These are phyloP conservation scores for Aptenodytes patagonicus DNA, from an alignment of 2,113 vertebrate genomes.

Conservation along the genomic window DNA sequence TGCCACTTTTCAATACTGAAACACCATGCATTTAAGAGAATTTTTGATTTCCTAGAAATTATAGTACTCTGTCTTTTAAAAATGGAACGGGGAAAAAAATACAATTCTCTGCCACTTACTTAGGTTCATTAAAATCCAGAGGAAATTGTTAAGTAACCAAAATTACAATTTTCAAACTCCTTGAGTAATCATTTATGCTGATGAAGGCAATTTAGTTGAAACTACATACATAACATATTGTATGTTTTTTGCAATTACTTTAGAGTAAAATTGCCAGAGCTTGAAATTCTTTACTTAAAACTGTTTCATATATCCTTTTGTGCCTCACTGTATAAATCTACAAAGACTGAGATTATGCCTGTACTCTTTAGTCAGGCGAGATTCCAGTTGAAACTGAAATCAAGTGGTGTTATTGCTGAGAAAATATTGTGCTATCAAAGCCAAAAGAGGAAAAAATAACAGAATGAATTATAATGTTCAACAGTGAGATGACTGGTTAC, in stretches of 20 bases:
- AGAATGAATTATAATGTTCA: neutral
- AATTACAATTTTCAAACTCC: neutral
- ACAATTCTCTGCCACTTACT: neutral
- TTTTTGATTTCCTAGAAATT: neutral
- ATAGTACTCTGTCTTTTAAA: neutral
- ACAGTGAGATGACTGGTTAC: neutral
- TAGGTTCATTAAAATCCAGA: neutral
- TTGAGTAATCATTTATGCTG: neutral
- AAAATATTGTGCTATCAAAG: constrained; percentile 31
- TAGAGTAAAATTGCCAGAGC: neutral
- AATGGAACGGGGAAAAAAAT: neutral
- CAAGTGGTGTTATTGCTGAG: neutral
- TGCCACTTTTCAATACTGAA: neutral
- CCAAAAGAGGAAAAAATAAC: neutral
- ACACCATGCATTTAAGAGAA: neutral
- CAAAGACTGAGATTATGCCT: neutral
- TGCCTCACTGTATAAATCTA: constrained; percentile 7
- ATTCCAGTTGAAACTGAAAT: constrained; percentile 28
- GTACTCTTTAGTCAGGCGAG: neutral
- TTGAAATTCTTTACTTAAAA: constrained; percentile 5
- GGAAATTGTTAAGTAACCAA: constrained; percentile 12
- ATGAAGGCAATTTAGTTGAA: neutral
- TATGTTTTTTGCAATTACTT: neutral
- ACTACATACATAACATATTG: neutral
- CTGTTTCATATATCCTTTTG: constrained; percentile 8